Evolutionary conservation across 2,113 vertebrate species (phyloP), one percentile per base, ranked within the genome.

Genomic region (Aythya baeri): DNA sequence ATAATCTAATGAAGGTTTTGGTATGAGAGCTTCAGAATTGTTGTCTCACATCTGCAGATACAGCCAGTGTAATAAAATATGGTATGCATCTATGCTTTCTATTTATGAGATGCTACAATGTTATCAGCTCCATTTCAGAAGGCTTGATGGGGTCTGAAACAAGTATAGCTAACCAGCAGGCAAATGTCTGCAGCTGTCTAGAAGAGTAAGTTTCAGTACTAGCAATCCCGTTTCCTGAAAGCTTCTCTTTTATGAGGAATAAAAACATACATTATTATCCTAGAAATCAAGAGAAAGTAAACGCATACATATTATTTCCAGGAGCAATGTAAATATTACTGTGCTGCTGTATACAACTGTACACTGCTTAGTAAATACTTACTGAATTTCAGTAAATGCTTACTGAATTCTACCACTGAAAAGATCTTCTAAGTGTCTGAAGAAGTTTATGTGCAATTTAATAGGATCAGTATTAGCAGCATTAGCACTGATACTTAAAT

Each of bases 381-480:
- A 18, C 27, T 88, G 83, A 94, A 71, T 20, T 81, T 41, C 41
- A 41, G 41, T 41, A 84, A 74, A 44, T 44, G 27, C 88, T 49
- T 27, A 18, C 27, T 88, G 83, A 94, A 71, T 20, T 81, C 41
- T 79, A 1, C 58, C 78, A 62, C 36, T 91, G 68, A 78, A 77
- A 31, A 91, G 32, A 83, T 68, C 63, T 83, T 89, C 80, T 36
- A 74, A 91, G 70, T 27, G 23, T 63, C 22, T 83, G 26, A 84
- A 90, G 55, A 84, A 84, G 66, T 92, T 87, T 79, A 75, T 34
- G 25, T 71, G 52, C 50, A 71, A 67, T 80, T 88, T 89, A 94
- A 91, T 89, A 78, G 44, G 73, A 93, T 82, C 46, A 38, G 83
- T 85, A 71, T 94, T 90, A 96, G 52, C 36, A 94, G 41, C 38